Evolutionary conservation across 1,140 invertebrate species (phyloP), one percentile per base, ranked within the genome.

Genomic region (Apis cerana): DNA sequence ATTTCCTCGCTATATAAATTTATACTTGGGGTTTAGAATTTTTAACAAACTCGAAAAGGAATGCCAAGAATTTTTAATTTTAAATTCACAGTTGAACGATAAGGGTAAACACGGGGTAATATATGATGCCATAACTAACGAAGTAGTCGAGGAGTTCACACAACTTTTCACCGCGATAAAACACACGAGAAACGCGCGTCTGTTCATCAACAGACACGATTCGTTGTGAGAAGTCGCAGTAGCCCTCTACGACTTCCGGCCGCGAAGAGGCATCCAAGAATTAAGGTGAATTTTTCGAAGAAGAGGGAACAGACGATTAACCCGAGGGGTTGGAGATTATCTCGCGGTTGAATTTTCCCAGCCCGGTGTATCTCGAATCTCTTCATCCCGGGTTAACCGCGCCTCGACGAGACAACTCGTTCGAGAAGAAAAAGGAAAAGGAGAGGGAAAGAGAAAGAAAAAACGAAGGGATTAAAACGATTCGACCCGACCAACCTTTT

Each of bases 291-390:
- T 75, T 80, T 75, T 80, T 65, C 23, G 17, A 54, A 72, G 33
- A n/a, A n/a, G 54, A 43, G 33, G 33, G 33, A 56, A 54, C 27
- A 23, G 9, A 27, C 70, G 43, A 75, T 80, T 80, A 74, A 59
- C 58, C 48, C 23, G 13, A 21, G 70, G 59, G 52, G n/a, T 72
- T 56, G 8, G 15, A 75, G 78, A 80, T 80, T 65, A 80, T 74
- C 61, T 80, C 13, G 50, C 23, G 21, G 61, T 54, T 65, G 71
- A 58, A 75, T 81, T 81, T 74, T 67, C 79, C 61, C 71, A 21
- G 17, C 23, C 59, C 33, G 5, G 27, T 48, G 68, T 64, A 59
- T 74, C 78, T 72, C 61, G 58, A 33, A 80, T 43, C 70, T 54
- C 13, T 19, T 50, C 56, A 17, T 68, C 54, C 27, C n/a, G 11